These are phyloP conservation scores for Epistrophella euchroma DNA, from an alignment of 2,888 invertebrate genomes.

Conservation along the genomic window DNA sequence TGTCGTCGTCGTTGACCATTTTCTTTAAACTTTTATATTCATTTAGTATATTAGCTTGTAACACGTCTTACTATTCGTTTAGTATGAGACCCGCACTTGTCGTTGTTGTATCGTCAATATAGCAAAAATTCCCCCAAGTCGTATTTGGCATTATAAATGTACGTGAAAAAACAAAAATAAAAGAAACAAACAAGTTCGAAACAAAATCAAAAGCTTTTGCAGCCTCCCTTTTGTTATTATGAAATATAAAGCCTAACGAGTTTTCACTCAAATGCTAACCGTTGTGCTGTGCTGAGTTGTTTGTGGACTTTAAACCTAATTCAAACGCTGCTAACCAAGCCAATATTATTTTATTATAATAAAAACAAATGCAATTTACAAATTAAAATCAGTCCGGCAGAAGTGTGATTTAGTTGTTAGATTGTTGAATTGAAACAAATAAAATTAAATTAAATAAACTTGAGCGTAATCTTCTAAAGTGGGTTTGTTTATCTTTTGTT, in stretches of 20 bases:
- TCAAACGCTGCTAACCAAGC: conserved; percentile 23
- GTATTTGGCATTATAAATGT: conserved; percentile 23
- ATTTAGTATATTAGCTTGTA: conserved; percentile 60
- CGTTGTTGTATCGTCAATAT: conserved; percentile 74
- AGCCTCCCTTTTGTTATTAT: conserved; percentile 65
- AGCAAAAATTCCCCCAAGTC: conserved; percentile 30
- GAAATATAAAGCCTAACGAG: conserved; percentile 63
- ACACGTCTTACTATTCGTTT: conserved; percentile 76
- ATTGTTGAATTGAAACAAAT: conserved; percentile 37
- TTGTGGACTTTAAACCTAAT: conserved; percentile 65
- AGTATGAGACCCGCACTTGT: conserved; percentile 81
- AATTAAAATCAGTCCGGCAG: conserved; percentile 18
- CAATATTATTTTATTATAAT: conserved; percentile 2
- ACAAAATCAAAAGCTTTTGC: conserved; percentile 55
- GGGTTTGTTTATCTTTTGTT: conserved; percentile 2
- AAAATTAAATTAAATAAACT: neutral
- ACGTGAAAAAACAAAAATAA: conserved; percentile 23
- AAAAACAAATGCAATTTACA: conserved; percentile 55
- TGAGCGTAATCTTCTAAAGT: neutral
- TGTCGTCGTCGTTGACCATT: conserved; percentile 2
- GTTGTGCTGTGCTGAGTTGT: conserved; percentile 15
- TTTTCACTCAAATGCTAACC: conserved; percentile 63
- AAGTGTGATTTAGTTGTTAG: conserved; percentile 31
- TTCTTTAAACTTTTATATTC: conserved; percentile 55
- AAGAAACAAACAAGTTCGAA: conserved; percentile 38